Base-by-base conservation (phyloP, 2,888 invertebrate species). In the Drosophila kambysellisi region DNA sequence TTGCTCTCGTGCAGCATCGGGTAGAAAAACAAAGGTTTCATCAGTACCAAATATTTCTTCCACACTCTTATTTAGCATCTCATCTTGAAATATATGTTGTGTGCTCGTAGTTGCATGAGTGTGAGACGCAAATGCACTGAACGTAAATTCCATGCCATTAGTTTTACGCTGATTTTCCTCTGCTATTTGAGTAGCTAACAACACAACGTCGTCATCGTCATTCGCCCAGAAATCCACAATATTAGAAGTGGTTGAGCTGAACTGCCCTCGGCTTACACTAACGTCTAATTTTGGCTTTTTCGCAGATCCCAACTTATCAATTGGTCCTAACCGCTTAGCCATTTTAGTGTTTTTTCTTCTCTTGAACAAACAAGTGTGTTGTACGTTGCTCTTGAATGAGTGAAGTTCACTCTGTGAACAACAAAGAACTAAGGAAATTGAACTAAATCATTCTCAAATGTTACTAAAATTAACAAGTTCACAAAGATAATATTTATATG, bases 151-250 rank as follows among this genome's bases (percentile, higher is more conserved):
- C 9, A 30, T 20, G 7, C 39, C 53, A 8, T 43, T 33, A 20
- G 57, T 59, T 30, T 67, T 56, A 1, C 20, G 56, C 32, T 61
- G 76, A 0, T 82, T 91, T 33, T 85, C 83, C 64, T 93, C 93
- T 20, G 91, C 91, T 35, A 87, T 83, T 80, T 93, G 93, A 0
- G 93, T 92, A 48, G 93, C 93, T 73, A 92, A 65, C 20, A 93
- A 67, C 20, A 93, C 91, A 9, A 91, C 91, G 66, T 93, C 92
- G 57, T 93, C 93, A 57, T 93, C 92, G n/a, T 93, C 92, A 60
- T 91, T 92, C 52, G 85, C 92, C 92, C 92, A 93, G 15, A 92
- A 89, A 43, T 91, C 88, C 11, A 80, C 68, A 25, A 53, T 69
- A 48, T 51, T 79, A 8, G 79, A 62, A 11, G 54, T 5, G 3